Percentiles rank a stretch among this genome's conserved stretches.
phyloP scores from a whole-genome alignment of 1,140 invertebrate genomes.

The Drosophila pectinifera region DNA sequence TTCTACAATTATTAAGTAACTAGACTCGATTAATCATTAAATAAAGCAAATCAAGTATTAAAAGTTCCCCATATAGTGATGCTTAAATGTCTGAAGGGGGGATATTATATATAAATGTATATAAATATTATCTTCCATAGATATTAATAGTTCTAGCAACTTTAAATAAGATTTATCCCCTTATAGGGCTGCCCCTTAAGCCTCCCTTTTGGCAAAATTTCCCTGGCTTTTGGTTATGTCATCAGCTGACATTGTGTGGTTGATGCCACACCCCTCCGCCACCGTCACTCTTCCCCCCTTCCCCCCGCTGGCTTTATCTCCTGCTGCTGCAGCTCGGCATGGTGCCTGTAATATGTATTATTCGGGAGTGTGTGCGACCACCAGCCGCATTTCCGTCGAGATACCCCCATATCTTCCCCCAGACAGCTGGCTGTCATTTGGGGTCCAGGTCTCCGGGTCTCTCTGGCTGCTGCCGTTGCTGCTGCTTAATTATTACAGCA shows the following conservation, averaged over 20 bases:
- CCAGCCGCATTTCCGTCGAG: slow-evolving; percentile 35
- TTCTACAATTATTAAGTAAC: not conserved
- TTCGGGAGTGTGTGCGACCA: slow-evolving; percentile 27
- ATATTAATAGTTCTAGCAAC: not conserved
- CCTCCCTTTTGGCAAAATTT: not conserved
- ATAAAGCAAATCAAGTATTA: not conserved
- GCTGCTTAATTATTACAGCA: slow-evolving; percentile 81
- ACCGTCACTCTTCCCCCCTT: too few relatives aligned
- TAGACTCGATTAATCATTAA: not conserved
- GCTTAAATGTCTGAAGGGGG: not conserved
- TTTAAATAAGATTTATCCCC: not conserved
- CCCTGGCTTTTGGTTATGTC: slow-evolving; percentile 34
- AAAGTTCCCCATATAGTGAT: not conserved
- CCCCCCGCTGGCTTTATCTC: not conserved
- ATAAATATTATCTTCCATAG: too few relatives aligned
- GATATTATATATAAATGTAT: too few relatives aligned
- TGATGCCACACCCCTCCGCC: slow-evolving; percentile 7
- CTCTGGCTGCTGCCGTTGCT: slow-evolving; percentile 16
- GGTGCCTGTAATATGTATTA: slow-evolving; percentile 29
- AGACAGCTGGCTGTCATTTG: slow-evolving; percentile 63
- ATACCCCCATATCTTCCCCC: slow-evolving; percentile 38
- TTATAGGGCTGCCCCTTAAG: not conserved
- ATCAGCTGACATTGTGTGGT: slow-evolving; percentile 45
- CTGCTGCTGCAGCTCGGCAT: slow-evolving; percentile 37
- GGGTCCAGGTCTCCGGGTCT: slow-evolving; percentile 23